A percentile compares a stretch with the other conserved stretches of the same genome.
Conservation (phyloP, 2,888 invertebrate species). For the Camptogramma bilineatum region DNA sequence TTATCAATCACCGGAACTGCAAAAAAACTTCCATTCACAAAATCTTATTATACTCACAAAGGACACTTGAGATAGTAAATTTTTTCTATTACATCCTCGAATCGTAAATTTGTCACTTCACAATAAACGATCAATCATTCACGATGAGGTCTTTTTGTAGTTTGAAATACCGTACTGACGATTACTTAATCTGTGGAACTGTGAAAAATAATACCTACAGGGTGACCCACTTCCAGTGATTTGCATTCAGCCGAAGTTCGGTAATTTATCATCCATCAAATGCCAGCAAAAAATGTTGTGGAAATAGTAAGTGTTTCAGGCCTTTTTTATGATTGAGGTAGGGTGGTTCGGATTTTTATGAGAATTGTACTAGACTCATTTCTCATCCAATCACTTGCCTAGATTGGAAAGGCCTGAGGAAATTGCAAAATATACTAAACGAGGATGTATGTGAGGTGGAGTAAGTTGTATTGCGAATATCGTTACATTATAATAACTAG, state of each 20-base stretch:
- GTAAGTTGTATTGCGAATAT: too few relatives aligned
- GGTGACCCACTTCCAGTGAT: conserved; percentile 80
- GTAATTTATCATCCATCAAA: conserved; percentile 80
- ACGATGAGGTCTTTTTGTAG: conserved; percentile 63
- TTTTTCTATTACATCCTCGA: conserved; percentile 67
- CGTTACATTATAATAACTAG: too few relatives aligned
- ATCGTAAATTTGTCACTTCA: conserved; percentile 76
- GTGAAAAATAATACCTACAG: conserved; percentile 73
- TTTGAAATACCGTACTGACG: conserved; percentile 20
- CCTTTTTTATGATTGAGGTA: conserved; percentile 31
- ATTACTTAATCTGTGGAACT: conserved; percentile 57
- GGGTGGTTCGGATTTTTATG: conserved; percentile 23
- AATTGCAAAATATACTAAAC: not conserved
- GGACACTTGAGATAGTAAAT: conserved; percentile 66
- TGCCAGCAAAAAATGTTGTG: conserved; percentile 67
- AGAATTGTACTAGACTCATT: not conserved
- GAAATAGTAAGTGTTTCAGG: conserved; percentile 54
- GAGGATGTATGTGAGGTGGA: too few relatives aligned
- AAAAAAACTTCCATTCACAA: conserved; percentile 67
- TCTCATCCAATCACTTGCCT: not conserved
- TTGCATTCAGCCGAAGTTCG: conserved; percentile 76
- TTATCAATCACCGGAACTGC: conserved; percentile 77
- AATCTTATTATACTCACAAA: conserved; percentile 62
- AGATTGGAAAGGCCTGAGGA: not conserved
- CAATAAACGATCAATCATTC: conserved; percentile 81